Base-by-base conservation (phyloP, 2,888 invertebrate species). In the Allolobophora icterica region DNA sequence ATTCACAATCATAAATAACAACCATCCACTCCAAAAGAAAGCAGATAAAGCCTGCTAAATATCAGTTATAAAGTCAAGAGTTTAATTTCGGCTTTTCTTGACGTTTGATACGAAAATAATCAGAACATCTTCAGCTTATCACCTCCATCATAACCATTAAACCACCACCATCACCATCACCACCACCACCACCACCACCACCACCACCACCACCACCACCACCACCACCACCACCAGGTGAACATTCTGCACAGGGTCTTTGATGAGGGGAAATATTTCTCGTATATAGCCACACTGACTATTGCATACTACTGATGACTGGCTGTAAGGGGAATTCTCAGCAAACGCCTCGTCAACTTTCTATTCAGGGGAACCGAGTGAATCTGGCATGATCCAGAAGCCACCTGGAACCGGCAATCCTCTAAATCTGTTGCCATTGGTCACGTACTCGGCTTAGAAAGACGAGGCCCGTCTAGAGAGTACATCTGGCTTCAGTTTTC, bases 371-470 rank as follows among this genome's bases (percentile, higher is more conserved):
- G 52, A 52, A 24, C 52, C 8, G 30, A n/a, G 71, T 71, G 71
- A 30, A n/a, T 30, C 30, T n/a, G 71, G 71, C 71, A 71, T 13
- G 71, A 71, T n/a, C 30, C 6, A 71, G 6, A 30, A 71, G 71
- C 71, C 71, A 71, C 71, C 71, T 71, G 71, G n/a, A n/a, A 71
- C 30, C n/a, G 71, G 71, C 71, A 71, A 71, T 71, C 30, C 71
- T 71, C 30, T n/a, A 71, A 71, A 71, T 71, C 71, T 71, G 30
- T 71, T 52, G 52, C 30, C 71, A 71, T n/a, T 71, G 3, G 71
- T 71, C 71, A 71, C 71, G 71, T 71, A n/a, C 71, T 71, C 71
- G 6, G 71, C 71, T n/a, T 8, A 71, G 71, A 0, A 30, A 52
- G 24, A 52, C 5, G 24, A 52, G 52, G 52, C 42, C 8, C 71